Evolutionary conservation across 2,888 invertebrate species (phyloP).

Genomic region (Sericinus montela): DNA sequence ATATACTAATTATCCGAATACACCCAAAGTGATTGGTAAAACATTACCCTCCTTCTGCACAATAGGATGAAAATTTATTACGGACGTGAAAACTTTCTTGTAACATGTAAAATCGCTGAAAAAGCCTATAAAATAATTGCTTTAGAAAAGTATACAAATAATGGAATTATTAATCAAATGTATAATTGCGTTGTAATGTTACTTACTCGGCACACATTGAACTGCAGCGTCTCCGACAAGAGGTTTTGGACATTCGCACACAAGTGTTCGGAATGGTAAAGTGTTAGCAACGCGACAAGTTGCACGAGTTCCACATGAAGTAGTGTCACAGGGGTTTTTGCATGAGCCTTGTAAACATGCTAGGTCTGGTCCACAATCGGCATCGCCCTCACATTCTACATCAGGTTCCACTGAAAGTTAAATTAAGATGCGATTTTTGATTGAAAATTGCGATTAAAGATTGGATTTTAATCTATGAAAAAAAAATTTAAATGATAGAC

Average conservation of each 20-base stretch:
- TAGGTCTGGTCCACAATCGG: constrained; percentile 90
- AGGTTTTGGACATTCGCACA: constrained; percentile 91
- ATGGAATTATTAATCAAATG: too few relatives aligned
- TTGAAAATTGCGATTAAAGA: neutral
- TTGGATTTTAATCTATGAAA: neutral
- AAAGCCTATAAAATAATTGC: neutral
- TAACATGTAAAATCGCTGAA: too few relatives aligned
- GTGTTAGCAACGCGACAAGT: constrained; percentile 92
- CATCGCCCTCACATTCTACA: constrained; percentile 87
- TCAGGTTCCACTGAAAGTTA: constrained; percentile 60
- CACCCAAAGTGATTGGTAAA: neutral
- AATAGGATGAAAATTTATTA: neutral
- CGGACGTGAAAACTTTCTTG: neutral
- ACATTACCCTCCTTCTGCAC: neutral
- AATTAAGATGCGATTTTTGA: too few relatives aligned
- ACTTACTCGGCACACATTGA: constrained; percentile 88
- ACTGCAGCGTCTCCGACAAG: constrained; percentile 92
- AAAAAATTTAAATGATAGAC: neutral
- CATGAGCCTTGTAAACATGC: constrained; percentile 90
- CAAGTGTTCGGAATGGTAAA: constrained; percentile 91
- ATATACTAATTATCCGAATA: neutral
- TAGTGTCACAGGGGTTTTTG: constrained; percentile 88
- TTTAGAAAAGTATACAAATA: too few relatives aligned
- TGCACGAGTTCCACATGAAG: constrained; percentile 89
- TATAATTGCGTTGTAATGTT: neutral